Evolutionary conservation across 2,797 vertebrate genomes (phyloP).

Genomic region (Taeniopygia guttata): DNA sequence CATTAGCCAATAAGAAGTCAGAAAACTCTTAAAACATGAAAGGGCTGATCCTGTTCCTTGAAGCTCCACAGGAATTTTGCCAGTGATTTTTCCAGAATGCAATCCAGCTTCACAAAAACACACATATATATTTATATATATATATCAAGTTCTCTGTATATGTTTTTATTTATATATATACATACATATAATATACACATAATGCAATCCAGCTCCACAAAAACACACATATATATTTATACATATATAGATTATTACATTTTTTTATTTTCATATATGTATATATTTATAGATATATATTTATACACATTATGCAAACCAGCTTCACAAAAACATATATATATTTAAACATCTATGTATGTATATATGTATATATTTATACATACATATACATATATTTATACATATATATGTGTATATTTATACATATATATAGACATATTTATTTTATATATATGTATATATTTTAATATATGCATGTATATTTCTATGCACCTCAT

Average conservation of each 20-base stretch:
- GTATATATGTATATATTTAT: no score
- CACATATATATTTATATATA: background rate
- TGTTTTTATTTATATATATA: background rate
- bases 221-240: no score
- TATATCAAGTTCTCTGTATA: background rate
- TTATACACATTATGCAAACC: no score
- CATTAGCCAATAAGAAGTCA: slow-evolving; percentile 48
- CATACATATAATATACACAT: background rate
- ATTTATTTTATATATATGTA: no score
- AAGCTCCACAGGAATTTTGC: background rate
- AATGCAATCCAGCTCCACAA: no score
- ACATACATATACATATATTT: background rate
- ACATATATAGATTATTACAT: no score
- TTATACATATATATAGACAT: background rate
- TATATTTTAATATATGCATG: no score
- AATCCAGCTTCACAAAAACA: background rate
- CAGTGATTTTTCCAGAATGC: slow-evolving; percentile 23
- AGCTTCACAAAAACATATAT: no score
- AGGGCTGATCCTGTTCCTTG: background rate
- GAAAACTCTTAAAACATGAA: slow-evolving; percentile 34
- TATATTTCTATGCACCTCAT: background rate
- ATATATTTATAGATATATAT: no score
- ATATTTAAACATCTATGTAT: no score
- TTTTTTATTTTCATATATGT: no score
- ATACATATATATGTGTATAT: no score